These are phyloP conservation scores for Himantopus leucocephalus DNA, from an alignment of 2,113 vertebrate genomes.

Conservation along the genomic window DNA sequence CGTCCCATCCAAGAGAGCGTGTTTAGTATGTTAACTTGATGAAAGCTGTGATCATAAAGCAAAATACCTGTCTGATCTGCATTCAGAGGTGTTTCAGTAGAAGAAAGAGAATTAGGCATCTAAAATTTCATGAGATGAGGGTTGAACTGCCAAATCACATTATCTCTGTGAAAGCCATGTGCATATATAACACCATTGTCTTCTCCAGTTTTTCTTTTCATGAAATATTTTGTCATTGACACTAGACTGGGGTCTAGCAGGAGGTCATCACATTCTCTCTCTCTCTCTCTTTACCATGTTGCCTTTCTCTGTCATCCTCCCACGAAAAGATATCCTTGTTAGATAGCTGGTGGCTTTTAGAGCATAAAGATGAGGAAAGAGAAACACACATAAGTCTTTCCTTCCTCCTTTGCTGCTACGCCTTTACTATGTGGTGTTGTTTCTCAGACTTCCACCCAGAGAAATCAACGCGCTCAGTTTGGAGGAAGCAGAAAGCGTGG, in stretches of 20 bases:
- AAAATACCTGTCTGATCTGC: background rate
- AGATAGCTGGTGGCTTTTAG: background rate
- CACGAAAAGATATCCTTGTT: background rate
- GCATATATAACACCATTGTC: background rate
- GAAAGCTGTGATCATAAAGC: background rate
- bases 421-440: background rate
- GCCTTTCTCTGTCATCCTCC: background rate
- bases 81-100: background rate
- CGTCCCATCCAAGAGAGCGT: background rate
- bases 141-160: background rate
- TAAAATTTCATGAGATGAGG: background rate
- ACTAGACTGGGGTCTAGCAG: background rate
- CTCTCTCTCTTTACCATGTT: background rate
- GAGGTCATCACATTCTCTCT: background rate
- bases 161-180: background rate
- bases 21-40: background rate
- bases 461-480: background rate
- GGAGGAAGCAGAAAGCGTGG: background rate
- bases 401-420: background rate
- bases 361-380: background rate
- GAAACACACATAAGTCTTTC: background rate
- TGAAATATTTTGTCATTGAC: background rate
- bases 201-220: background rate
- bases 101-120: background rate
- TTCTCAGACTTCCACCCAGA: background rate